phyloP scores from a whole-genome alignment of 2,113 vertebrate species.

The Neofelis nebulosa region DNA sequence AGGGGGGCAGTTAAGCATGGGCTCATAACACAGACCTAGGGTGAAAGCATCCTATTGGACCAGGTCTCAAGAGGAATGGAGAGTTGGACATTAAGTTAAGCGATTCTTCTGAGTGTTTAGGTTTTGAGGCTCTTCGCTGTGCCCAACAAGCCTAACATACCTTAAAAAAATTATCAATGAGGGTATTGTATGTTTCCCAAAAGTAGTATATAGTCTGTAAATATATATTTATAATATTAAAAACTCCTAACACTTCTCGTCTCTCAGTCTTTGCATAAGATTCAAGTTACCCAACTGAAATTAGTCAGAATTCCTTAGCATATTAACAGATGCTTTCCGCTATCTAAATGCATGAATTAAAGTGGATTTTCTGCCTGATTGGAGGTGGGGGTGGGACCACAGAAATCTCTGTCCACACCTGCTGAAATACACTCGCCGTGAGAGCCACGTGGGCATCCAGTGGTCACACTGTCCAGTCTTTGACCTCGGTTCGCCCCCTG shows the following conservation, averaged over 20 bases:
- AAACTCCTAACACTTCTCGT: neutral
- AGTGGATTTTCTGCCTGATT: neutral
- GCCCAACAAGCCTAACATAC: neutral
- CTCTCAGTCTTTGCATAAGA: conserved; percentile 5
- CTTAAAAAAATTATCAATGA: neutral
- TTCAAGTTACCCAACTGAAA: neutral
- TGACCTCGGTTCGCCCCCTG: neutral
- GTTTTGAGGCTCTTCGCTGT: neutral
- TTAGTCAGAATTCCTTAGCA: neutral
- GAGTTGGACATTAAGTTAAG: neutral
- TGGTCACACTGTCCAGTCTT: neutral
- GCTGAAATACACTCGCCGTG: neutral
- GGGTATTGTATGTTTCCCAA: neutral
- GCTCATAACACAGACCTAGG: neutral
- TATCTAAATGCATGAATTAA: neutral
- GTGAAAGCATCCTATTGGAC: neutral
- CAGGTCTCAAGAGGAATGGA: neutral
- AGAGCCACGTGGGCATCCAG: rapidly evolving
- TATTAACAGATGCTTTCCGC: neutral
- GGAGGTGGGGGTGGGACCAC: neutral
- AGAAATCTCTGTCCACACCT: neutral
- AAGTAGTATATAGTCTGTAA: neutral
- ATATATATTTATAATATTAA: neutral
- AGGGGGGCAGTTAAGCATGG: neutral
- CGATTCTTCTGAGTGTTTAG: neutral